A percentile compares a stretch with the other conserved stretches of the same genome.
These are phyloP conservation scores for Botia almorhae DNA, from an alignment of 2,797 vertebrate species.

Conservation along the genomic window DNA sequence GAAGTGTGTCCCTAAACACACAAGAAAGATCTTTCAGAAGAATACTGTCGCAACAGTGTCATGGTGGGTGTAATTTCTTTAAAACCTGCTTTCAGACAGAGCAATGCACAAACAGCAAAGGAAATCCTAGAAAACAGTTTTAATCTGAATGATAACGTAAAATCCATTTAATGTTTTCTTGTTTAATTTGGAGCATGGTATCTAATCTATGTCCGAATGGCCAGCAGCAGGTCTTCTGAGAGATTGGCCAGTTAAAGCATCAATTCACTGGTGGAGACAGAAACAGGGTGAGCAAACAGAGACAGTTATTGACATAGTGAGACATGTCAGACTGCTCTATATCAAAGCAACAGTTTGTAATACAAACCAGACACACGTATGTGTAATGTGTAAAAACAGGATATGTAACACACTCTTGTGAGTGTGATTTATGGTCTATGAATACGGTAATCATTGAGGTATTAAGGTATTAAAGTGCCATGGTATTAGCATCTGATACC, in stretches of 20 bases:
- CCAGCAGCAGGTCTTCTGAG: slow-evolving; percentile 70
- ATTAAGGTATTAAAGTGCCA: no score
- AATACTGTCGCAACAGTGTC: neutral
- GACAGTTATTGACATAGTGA: slow-evolving; percentile 80
- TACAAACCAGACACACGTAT: slow-evolving; percentile 27
- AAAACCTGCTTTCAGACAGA: slow-evolving; percentile 23
- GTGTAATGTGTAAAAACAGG: neutral
- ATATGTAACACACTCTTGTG: neutral
- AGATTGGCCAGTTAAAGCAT: slow-evolving; percentile 62
- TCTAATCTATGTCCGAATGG: slow-evolving; percentile 65
- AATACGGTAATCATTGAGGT: no score
- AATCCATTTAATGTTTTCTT: slow-evolving; percentile 54
- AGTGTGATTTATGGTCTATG: no score
- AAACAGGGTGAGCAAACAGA: slow-evolving; percentile 71
- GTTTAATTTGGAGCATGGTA: slow-evolving; percentile 70
- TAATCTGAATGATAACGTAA: slow-evolving; percentile 65
- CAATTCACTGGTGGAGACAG: slow-evolving; percentile 65
- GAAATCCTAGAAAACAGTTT: slow-evolving; percentile 61
- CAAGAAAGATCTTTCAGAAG: slow-evolving; percentile 19
- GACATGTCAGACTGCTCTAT: slow-evolving; percentile 73
- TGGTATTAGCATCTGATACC: no score
- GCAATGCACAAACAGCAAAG: slow-evolving; percentile 52
- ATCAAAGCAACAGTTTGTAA: slow-evolving; percentile 72
- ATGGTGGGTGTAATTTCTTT: slow-evolving; percentile 32
- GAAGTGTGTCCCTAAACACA: neutral